phyloP scores from a whole-genome alignment of 2,797 vertebrate species.

The Chelon auratus region DNA sequence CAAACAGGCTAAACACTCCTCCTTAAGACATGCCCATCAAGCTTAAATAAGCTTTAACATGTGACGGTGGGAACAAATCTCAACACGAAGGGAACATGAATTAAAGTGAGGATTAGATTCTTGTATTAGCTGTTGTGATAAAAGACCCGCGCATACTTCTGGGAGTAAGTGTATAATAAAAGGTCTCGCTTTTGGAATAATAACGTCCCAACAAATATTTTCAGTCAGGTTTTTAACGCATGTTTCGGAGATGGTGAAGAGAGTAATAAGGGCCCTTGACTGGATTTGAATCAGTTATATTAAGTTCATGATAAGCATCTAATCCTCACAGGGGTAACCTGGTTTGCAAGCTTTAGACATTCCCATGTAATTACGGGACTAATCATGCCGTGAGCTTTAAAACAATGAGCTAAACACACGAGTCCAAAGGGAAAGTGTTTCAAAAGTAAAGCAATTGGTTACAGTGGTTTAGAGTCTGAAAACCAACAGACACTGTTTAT shows the following conservation, averaged over 20 bases:
- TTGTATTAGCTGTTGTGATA: too few relatives aligned
- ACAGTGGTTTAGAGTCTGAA: too few relatives aligned
- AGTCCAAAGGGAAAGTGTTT: too few relatives aligned
- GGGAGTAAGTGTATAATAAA: background rate
- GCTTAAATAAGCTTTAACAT: slow-evolving; percentile 34
- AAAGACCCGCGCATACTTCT: background rate
- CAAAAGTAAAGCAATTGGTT: too few relatives aligned
- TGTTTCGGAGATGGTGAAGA: too few relatives aligned
- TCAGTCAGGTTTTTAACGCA: background rate
- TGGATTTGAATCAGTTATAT: background rate
- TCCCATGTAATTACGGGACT: too few relatives aligned
- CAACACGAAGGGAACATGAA: background rate
- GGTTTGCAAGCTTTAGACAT: too few relatives aligned
- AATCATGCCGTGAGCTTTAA: too few relatives aligned
- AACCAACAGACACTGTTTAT: too few relatives aligned
- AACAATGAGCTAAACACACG: too few relatives aligned
- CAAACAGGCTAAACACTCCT: background rate
- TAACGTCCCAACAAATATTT: background rate
- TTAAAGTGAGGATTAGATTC: background rate
- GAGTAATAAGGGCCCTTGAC: background rate
- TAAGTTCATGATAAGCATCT: too few relatives aligned
- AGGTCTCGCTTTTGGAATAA: background rate
- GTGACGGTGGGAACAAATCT: slow-evolving; percentile 19
- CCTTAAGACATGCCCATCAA: slow-evolving; percentile 20
- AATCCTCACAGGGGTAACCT: too few relatives aligned